Evolutionary conservation across 2,797 vertebrate genomes (phyloP), one percentile per base, ranked within the genome.

Genomic region (Lagodon rhomboides): DNA sequence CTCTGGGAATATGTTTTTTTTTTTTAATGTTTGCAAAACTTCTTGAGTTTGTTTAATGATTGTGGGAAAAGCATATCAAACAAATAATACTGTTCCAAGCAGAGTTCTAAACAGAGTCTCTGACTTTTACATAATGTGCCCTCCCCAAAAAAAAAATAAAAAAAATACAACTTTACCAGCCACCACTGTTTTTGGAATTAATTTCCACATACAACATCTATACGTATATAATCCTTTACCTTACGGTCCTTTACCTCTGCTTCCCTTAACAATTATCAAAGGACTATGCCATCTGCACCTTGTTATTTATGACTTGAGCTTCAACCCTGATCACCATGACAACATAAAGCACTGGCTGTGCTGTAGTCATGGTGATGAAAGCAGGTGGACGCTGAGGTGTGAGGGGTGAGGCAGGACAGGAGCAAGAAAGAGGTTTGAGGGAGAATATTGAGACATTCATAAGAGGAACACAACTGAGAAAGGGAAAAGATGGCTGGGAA

Each of bases 311-410:
- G 74, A 77, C 82, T 77, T 51, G 66, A 87, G 84, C 65, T 83
- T 89, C 63, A 55, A 87, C 82, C 85, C 23, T 11, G 49, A 77
- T 92, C 71, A 1, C 87, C 82, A 89, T 89, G 81, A 68, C 87
- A 74, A 90, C 86, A 68, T 64, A 46, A 74, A 87, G 84, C 82
- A 86, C 71, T 74, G 61, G 69, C 79, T 79, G 51, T 67, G 64
- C 73, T 54, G 88, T 90, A 85, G 68, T 68, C 84, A 86, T 85
- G 82, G 80, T 34, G 72, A 92, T 87, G 79, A 85, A 84, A 87
- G 86, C 73, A 84, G 67, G 72, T 84, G 76, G 75, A 84, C 41
- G 23, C 74, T 47, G 79, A 81, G 71, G 68, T 85, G 61, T 5
- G 20, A 75, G 46, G 63, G 54, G 25, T 75, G 56, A 86, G 34